phyloP scores from a whole-genome alignment of 2,888 invertebrate genomes.

The Perizoma flavofasciatum region DNA sequence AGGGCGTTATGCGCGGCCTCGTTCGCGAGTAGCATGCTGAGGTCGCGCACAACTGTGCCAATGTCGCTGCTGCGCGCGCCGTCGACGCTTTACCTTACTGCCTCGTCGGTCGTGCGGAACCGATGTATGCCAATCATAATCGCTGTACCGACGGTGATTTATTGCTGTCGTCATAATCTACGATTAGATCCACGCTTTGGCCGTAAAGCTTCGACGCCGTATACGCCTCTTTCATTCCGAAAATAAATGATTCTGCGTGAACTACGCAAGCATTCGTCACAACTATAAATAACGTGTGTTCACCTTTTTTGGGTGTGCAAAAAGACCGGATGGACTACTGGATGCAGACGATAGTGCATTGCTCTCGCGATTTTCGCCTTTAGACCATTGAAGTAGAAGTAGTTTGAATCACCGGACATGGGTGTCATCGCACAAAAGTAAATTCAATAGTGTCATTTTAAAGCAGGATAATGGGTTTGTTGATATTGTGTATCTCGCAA shows the following conservation, averaged over 20 bases:
- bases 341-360: conserved; percentile 71
- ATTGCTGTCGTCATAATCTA: conserved; percentile 9
- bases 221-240: conserved; percentile 64
- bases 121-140: conserved; percentile 44
- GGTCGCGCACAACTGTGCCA: conserved; percentile 82
- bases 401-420: conserved; percentile 66
- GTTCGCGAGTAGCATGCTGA: conserved; percentile 65
- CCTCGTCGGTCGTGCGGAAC: conserved; percentile 73
- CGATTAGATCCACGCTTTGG: conserved; percentile 47
- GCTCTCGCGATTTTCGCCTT: conserved; percentile 67
- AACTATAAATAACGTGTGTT: conserved; percentile 79
- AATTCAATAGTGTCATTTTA: conserved; percentile 51
- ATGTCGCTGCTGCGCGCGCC: conserved; percentile 64
- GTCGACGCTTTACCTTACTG: conserved; percentile 45
- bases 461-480: conserved; percentile 33
- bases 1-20: conserved; percentile 78
- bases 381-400: conserved; percentile 44
- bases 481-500: conserved; percentile 34
- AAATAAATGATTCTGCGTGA: conserved; percentile 69
- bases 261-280: conserved; percentile 72
- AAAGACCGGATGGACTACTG: conserved; percentile 81
- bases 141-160: conserved; percentile 8
- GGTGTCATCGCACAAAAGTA: conserved; percentile 66
- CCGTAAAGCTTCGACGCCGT: conserved; percentile 43
- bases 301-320: conserved; percentile 81